Percentiles rank a stretch among this genome's conserved stretches.
These are phyloP conservation scores for Heliconius eleuchia DNA, from an alignment of 1,140 invertebrate genomes.

Conservation along the genomic window DNA sequence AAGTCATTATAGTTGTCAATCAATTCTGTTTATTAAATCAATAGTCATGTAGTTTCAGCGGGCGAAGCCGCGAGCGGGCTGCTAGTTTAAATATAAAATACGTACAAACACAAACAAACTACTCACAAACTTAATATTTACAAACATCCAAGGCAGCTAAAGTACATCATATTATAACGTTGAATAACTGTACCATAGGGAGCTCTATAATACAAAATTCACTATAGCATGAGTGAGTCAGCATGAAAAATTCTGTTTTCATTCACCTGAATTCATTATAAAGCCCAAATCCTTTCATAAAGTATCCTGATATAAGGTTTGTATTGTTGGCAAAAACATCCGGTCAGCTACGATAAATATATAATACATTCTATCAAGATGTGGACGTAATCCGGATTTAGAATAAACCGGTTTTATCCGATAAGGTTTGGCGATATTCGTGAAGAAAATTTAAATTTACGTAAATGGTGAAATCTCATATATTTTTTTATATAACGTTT, in stretches of 20 bases:
- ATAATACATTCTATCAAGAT: constrained; percentile 65
- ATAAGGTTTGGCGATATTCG: constrained; percentile 33
- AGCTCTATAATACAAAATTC: constrained; percentile 31
- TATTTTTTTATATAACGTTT: neutral
- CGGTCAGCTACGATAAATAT: constrained; percentile 73
- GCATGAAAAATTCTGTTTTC: constrained; percentile 42
- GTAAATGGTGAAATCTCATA: neutral
- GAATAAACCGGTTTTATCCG: constrained; percentile 44
- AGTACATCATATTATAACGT: constrained; percentile 20
- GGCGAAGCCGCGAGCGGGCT: no score
- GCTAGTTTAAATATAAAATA: neutral
- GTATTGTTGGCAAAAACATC: constrained; percentile 65
- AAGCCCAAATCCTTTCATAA: constrained; percentile 45
- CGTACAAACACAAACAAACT: no score
- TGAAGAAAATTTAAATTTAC: constrained; percentile 12
- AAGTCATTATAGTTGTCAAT: no score
- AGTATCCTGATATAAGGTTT: constrained; percentile 52
- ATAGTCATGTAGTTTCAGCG: no score
- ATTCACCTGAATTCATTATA: constrained; percentile 52
- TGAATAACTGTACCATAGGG: constrained; percentile 20
- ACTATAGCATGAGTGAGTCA: constrained; percentile 33
- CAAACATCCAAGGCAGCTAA: neutral
- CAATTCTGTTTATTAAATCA: no score
- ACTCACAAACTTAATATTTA: neutral
- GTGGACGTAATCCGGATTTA: constrained; percentile 70